Evolutionary conservation across 2,113 vertebrate genomes (phyloP).

Genomic region (Microcebus griseorufus): DNA sequence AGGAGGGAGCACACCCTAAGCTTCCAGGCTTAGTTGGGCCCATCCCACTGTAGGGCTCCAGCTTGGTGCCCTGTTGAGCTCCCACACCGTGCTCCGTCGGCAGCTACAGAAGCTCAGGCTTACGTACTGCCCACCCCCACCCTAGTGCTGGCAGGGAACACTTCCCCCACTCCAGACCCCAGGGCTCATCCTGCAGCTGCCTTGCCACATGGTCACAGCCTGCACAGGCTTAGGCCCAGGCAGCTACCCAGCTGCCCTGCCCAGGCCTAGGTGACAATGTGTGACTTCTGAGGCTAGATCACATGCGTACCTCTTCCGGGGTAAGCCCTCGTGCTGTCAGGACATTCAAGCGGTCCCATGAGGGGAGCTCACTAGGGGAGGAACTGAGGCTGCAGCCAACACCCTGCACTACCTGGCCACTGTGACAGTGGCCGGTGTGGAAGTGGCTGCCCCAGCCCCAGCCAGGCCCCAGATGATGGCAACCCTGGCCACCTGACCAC

Average conservation of each 20-base stretch:
- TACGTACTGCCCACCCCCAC: too few species aligned
- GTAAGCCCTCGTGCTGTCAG: fast-evolving
- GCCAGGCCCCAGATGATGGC: too few species aligned
- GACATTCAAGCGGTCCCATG: fast-evolving
- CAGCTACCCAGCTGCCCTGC: too few species aligned
- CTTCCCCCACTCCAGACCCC: too few species aligned
- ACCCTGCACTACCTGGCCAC: not conserved
- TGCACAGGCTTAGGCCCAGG: not conserved
- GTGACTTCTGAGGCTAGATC: fast-evolving
- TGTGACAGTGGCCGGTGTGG: not conserved
- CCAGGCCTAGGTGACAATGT: too few species aligned
- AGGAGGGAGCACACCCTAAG: too few species aligned
- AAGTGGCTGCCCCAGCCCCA: not conserved
- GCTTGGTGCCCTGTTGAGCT: fast-evolving
- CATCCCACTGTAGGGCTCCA: fast-evolving
- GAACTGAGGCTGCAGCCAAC: fast-evolving
- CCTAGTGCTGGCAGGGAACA: not conserved
- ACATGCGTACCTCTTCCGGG: fast-evolving
- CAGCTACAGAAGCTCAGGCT: not conserved
- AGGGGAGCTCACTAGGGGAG: not conserved
- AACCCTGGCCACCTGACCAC: not conserved
- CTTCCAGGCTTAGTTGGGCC: not conserved
- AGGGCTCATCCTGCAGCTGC: not conserved
- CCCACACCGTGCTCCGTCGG: too few species aligned
- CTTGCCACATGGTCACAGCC: too few species aligned